phyloP scores from a whole-genome alignment of 2,797 vertebrate genomes.

The Dendrocincla tyrannina region DNA sequence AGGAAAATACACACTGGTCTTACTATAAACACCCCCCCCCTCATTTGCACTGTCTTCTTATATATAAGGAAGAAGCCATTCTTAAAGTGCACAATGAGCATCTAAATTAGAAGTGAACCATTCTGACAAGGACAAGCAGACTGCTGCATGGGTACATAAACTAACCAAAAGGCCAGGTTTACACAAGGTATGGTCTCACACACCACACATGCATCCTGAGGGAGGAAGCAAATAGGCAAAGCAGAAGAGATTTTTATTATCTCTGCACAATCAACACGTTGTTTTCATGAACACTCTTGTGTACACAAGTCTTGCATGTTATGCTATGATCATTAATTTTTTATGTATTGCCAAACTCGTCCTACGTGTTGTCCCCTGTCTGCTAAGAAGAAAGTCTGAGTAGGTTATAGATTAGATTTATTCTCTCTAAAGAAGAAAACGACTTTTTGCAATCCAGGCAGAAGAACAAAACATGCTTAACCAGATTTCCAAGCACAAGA shows the following conservation, averaged over 20 bases:
- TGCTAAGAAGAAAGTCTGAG: neutral
- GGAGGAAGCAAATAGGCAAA: neutral
- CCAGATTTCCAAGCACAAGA: neutral
- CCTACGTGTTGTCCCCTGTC: neutral
- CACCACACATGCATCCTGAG: too few relatives aligned
- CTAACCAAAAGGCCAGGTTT: neutral
- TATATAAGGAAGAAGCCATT: neutral
- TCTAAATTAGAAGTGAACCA: neutral
- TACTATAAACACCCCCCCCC: neutral
- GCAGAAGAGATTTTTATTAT: neutral
- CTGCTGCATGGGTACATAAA: neutral
- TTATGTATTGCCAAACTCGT: slow-evolving; percentile 1
- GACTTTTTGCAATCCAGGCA: neutral
- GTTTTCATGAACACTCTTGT: neutral
- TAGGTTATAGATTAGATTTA: neutral
- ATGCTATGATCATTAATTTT: neutral
- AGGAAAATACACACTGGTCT: neutral
- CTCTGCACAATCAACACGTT: neutral
- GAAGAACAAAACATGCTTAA: neutral
- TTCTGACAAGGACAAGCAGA: neutral
- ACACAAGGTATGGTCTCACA: neutral
- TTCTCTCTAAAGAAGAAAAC: neutral
- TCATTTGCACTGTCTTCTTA: neutral
- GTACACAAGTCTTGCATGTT: neutral
- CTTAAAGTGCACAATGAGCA: neutral